Evolutionary conservation across 37 sponge, comb jelly and placozoan genomes (phyloP), one percentile per base, ranked within the genome.

Genomic region (Aphrocallistes beatrix): DNA sequence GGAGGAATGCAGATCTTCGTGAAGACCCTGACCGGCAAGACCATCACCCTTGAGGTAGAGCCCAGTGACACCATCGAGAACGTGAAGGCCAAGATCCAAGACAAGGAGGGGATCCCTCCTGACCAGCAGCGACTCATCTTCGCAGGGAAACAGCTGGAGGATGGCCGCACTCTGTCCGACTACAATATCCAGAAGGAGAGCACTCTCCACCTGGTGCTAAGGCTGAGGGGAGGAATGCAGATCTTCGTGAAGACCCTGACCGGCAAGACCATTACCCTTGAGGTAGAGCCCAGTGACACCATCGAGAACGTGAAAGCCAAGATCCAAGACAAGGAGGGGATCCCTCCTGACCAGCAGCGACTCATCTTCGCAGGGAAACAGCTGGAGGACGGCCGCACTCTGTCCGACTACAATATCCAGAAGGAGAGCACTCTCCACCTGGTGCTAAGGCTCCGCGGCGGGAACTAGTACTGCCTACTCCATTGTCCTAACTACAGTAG

Each of bases 1-100:
- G 92, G 94, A 37, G 92, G 94, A 23, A 97, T 97, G 97, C 97
- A 97, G 49, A 97, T 97, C 47, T 97, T 94, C 83, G 97, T 97
- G 37, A 94, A 97, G 90, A 94, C 97, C 28, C 91, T 94, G 82
- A 97, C 95, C 30, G 95, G 98, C 9, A 97, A 94, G 87, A 97
- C 93, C 51, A 94, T 94, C 93, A 93, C 95, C 37, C 91, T 97
- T 21, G 98, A 97, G 38, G 98, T 97, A 0, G 98, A 97, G 81
- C 89, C 95, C 23, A 86, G 88, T 51, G 98, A 97, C 85, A 90
- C 93, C 23, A 94, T 97, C 86, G 95, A 97, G 50, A 97, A 93
- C 83, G 98, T 97, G 81, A 97, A 97, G 86, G 86, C 92, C 49
- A 97, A 97, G 88, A 97, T 97, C 81, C 98, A 94, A 83, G 95